Evolutionary conservation across 2,113 vertebrate species (phyloP).

Genomic region (Myodes glareolus): DNA sequence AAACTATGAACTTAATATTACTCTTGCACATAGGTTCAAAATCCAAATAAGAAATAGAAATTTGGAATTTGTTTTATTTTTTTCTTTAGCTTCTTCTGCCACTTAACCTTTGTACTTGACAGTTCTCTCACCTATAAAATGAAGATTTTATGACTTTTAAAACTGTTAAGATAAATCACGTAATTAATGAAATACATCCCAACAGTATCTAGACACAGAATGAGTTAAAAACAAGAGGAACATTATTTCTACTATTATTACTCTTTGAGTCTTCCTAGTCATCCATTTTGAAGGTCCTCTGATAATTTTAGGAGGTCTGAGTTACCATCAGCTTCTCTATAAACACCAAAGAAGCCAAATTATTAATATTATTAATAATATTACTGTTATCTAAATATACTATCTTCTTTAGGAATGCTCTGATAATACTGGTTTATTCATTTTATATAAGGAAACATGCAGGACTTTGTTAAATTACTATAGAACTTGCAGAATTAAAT

Average conservation of each 20-base stretch:
- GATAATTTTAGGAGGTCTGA: not conserved
- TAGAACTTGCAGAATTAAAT: not conserved
- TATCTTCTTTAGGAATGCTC: not conserved
- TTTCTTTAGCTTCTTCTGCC: not conserved
- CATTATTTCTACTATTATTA: not conserved
- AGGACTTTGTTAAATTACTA: constrained; percentile 31
- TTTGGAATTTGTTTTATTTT: not conserved
- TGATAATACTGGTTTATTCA: not conserved
- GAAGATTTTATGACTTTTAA: not conserved
- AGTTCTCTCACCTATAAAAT: constrained; percentile 38
- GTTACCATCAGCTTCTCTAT: not conserved
- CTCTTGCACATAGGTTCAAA: constrained; percentile 41
- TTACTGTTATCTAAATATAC: not conserved
- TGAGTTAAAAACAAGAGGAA: constrained; percentile 4
- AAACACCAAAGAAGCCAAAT: not conserved
- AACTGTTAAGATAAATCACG: constrained; percentile 18
- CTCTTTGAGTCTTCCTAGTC: not conserved
- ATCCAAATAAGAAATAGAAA: not conserved
- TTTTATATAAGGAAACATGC: constrained; percentile 6
- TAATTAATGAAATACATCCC: constrained; percentile 53
- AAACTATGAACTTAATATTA: not conserved
- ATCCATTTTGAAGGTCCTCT: not conserved
- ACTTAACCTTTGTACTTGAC: constrained; percentile 20
- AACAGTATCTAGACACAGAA: not conserved
- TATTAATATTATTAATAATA: not conserved